Base-by-base conservation (phyloP, 2,113 vertebrate genomes). In the Hydrochoerus hydrochaeris region DNA sequence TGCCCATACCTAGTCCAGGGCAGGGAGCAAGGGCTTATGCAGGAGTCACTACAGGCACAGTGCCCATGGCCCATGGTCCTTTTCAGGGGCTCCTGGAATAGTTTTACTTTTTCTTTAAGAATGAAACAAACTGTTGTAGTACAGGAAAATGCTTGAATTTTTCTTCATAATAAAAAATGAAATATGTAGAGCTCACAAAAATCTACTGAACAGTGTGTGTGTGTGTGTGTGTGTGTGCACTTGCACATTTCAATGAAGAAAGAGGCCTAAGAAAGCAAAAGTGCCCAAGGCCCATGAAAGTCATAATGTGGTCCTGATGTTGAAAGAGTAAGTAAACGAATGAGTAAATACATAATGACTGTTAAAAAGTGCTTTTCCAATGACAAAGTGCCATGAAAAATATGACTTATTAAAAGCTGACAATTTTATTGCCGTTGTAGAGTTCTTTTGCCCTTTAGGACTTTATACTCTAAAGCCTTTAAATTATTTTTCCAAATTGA, bases 371-470 rank as follows among this genome's bases (percentile, higher is more conserved):
- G 46, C 49, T 49, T 94, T 89, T 69, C 80, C 75, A 82, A 16
- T 96, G 92, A 96, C 73, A 90, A 92, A 97, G 58, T 82, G 65
- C 75, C 69, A 49, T 49, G 62, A 82, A 93, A 92, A 96, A 62
- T 82, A 20, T 77, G 87, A 62, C 75, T 95, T 85, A 67, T 92
- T 95, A 96, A 97, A 94, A 95, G 60, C 75, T 92, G 95, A 95
- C 85, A 77, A 90, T 94, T 93, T 94, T 77, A 90, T 94, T 96
- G 85, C 60, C 89, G 22, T 62, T 54, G n/a, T 54, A 38, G 14
- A 67, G 28, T 93, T 94, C 60, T 85, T 69, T 78, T 90, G 80
- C 81, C 78, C 85, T 90, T 95, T 60, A 95, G 94, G 84, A 90
- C 69, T 60, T 90, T 71, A 44, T 46, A 81, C 38, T 85, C 44